phyloP scores from a whole-genome alignment of 2,888 invertebrate species.

The Drosophila infuscata region DNA sequence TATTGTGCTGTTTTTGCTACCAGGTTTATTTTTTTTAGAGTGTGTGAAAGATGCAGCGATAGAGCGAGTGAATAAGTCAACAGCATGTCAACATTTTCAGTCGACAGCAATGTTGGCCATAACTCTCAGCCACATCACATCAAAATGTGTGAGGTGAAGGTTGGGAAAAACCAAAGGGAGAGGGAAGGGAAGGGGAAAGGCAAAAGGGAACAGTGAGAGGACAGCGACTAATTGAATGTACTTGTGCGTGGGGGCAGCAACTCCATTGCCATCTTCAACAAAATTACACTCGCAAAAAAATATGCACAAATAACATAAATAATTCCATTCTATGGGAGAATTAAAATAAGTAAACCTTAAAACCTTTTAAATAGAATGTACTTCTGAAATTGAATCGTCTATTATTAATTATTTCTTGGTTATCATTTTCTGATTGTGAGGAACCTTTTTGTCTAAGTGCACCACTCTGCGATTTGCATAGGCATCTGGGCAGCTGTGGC shows the following conservation, averaged over 20 bases:
- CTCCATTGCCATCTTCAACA: conserved; percentile 16
- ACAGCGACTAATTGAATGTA: conserved; percentile 65
- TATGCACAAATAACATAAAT: neutral
- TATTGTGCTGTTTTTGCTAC: conserved; percentile 58
- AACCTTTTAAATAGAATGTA: neutral
- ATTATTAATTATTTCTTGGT: neutral
- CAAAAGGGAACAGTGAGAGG: conserved; percentile 4
- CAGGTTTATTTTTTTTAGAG: conserved; percentile 13
- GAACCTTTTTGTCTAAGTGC: neutral
- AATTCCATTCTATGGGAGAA: neutral
- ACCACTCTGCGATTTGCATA: conserved; percentile 30
- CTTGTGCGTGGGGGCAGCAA: conserved; percentile 36
- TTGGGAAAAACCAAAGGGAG: conserved; percentile 4
- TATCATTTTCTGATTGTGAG: neutral
- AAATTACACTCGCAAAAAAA: conserved; percentile 14
- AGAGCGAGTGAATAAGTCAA: conserved; percentile 28
- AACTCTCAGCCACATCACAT: conserved; percentile 31
- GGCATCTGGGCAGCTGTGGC: conserved; percentile 20
- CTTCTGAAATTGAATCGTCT: neutral
- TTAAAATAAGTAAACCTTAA: neutral
- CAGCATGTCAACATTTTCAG: conserved; percentile 43
- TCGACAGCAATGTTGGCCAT: conserved; percentile 43
- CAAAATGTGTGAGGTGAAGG: conserved; percentile 13
- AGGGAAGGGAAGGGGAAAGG: neutral
- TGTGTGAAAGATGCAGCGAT: conserved; percentile 42